Percentiles rank a stretch among this genome's conserved stretches.
phyloP scores from a whole-genome alignment of 2,113 vertebrate genomes.

The Sula dactylatra region DNA sequence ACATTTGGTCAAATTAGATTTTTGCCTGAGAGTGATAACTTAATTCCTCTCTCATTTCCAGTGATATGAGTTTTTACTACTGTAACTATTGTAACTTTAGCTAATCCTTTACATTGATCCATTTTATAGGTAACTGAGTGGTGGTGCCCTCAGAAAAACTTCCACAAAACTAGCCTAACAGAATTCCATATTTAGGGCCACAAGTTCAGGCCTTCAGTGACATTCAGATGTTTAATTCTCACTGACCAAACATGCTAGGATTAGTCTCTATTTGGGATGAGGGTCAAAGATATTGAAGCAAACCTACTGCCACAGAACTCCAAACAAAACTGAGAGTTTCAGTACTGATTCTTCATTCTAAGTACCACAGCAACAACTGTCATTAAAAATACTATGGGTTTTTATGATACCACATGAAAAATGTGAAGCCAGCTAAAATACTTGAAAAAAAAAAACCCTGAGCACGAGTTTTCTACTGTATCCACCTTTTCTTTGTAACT shows the following conservation, averaged over 20 bases:
- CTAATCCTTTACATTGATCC: neutral
- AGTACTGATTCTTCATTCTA: neutral
- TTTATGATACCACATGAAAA: neutral
- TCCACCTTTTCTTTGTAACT: neutral
- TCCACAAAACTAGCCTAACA: neutral
- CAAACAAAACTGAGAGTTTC: neutral
- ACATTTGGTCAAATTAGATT: neutral
- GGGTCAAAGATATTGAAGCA: neutral
- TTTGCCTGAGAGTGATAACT: neutral
- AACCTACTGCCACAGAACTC: neutral
- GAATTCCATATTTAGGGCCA: neutral
- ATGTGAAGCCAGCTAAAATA: neutral
- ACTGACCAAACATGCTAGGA: neutral
- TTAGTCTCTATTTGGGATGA: neutral
- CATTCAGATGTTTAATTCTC: neutral
- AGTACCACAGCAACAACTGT: neutral
- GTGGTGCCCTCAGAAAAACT: neutral
- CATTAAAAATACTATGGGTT: neutral
- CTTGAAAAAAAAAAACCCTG: neutral
- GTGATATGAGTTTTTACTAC: neutral
- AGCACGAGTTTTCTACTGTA: neutral
- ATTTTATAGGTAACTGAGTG: neutral
- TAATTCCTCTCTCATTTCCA: neutral
- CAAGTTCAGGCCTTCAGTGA: neutral
- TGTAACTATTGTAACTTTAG: neutral